A percentile compares a stretch with the other conserved stretches of the same genome.
phyloP scores from a whole-genome alignment of 2,113 vertebrate genomes.

The Lamprologus tigripictilis region DNA sequence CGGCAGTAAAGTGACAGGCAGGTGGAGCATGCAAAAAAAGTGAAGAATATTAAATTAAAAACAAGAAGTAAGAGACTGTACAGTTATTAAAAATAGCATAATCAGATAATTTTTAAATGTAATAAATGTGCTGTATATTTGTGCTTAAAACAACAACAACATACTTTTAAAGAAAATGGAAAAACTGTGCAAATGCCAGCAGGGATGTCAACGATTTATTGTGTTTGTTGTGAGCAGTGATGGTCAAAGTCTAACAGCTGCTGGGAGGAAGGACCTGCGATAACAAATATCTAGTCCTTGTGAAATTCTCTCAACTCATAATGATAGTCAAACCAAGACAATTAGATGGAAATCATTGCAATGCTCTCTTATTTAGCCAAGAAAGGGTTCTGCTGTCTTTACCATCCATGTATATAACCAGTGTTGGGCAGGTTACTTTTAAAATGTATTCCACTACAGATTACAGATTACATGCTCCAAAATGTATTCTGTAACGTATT shows the following conservation, averaged over 20 bases:
- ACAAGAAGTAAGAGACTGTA: background rate
- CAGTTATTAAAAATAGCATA: background rate
- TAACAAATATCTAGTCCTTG: background rate
- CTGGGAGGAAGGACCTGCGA: background rate
- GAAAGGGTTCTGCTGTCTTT: background rate
- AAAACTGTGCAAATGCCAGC: background rate
- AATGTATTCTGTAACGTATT: accelerated
- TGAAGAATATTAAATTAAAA: background rate
- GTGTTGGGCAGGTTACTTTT: background rate
- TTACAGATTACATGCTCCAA: no score
- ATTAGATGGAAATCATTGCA: background rate
- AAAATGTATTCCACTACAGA: no score
- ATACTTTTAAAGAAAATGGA: background rate
- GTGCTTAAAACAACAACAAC: background rate
- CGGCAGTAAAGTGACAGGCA: background rate
- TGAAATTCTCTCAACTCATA: background rate
- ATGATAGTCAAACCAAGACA: background rate
- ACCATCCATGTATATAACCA: background rate
- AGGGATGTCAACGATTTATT: background rate
- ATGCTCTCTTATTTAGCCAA: background rate
- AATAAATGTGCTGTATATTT: background rate
- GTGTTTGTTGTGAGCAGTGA: background rate
- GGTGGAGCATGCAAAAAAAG: background rate
- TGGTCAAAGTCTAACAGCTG: background rate
- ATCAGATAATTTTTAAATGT: background rate